Evolutionary conservation across 2,888 invertebrate species (phyloP), one percentile per base, ranked within the genome.

Genomic region (Leptinotarsa peninsularis): DNA sequence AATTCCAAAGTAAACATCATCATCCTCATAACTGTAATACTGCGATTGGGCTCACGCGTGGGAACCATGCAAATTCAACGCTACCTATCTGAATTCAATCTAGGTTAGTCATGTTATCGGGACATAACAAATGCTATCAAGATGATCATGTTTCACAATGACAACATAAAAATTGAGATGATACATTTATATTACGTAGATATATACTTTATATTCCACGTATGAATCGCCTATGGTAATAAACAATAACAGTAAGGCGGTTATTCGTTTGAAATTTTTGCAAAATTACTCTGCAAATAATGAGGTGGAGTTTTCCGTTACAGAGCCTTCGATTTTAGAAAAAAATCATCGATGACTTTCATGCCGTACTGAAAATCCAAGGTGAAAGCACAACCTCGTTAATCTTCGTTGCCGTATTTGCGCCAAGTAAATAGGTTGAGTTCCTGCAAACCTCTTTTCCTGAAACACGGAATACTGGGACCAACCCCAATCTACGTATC

Each of bases 31-130:
- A 56, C 49, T 56, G 21, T 60, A 21, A 13, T 56, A 52, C 63
- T 63, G 60, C 49, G 68, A 63, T 68, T 43, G 23, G 58, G 67
- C 68, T 50, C 50, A 58, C 17, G 82, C 85, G 85, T 85, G 85
- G 84, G 85, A 85, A 85, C 79, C 83, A 83, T 82, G 84, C 83
- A 84, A 83, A 83, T 84, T 82, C 83, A 81, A 79, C 82, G 82
- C 81, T 80, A 78, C 78, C 81, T 84, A 85, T 85, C 85, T 83
- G 78, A 82, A 84, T 82, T 82, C 80, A 83, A 85, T 85, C 85
- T 84, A 82, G 84, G 83, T 84, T 83, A 83, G 79, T 81, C 81
- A 79, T 78, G 80, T 82, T 82, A 83, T 83, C 83, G 81, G 81
- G 74, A 80, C 77, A 77, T 74, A 76, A 79, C 79, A 76, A 79